Conservation (phyloP, 2,888 invertebrate genomes). For the Plebejus argus region DNA sequence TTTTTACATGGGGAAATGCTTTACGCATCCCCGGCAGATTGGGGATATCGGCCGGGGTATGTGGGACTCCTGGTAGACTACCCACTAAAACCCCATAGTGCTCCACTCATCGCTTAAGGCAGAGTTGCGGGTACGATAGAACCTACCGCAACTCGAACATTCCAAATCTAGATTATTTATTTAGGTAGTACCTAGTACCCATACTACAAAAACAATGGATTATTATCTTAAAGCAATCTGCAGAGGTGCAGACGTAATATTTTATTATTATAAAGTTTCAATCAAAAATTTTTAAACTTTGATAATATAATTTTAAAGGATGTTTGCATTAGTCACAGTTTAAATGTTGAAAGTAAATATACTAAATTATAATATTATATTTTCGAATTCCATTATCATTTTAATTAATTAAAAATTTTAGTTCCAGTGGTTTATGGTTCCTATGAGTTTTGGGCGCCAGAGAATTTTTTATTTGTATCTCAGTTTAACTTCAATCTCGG, state of each 20-base stretch:
- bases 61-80: no score
- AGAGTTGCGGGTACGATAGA: no score
- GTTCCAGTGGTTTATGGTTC: conserved; percentile 69
- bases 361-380: neutral
- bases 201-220: neutral
- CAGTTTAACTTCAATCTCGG: neutral
- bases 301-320: neutral
- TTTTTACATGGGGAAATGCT: no score
- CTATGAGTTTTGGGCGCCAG: conserved; percentile 52
- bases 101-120: no score
- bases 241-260: no score
- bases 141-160: no score
- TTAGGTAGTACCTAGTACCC: conserved; percentile 16
- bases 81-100: no score
- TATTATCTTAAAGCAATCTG: neutral
- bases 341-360: neutral
- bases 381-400: conserved; percentile 47
- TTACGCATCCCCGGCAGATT: no score
- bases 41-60: no score
- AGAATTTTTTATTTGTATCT: neutral
- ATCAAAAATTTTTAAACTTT: neutral
- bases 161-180: conserved; percentile 31
- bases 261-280: neutral
- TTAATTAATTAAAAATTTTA: conserved; percentile 45
- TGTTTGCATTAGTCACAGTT: neutral